Base-by-base conservation (phyloP, 2,113 vertebrate species). In the Larimichthys polyactis region DNA sequence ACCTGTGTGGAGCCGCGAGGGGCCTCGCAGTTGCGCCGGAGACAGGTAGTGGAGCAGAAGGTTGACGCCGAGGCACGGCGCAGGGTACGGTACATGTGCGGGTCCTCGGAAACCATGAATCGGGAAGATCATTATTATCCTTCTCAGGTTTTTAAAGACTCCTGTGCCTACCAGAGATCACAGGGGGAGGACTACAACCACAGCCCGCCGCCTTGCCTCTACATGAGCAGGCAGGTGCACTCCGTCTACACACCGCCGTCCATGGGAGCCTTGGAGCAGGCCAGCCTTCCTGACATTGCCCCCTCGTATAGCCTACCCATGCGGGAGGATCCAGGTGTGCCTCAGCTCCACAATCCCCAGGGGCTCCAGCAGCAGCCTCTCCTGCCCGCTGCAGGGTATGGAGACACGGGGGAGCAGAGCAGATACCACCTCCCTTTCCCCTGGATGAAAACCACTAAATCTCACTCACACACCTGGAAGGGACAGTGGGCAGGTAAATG, bases 381-480 rank as follows among this genome's bases (percentile, higher is more conserved):
- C 40, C 96, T 94, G 63, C 91, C 96, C 16, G 82, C 87, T 0
- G 91, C 95, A 8, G 93, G 94, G 57, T 99, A 96, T 63, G 89
- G 94, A 81, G 96, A 97, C 27, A 82, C 95, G 62, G 82, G 82
- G 4, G 96, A 97, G 3, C 94, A 96, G 72, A 92, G 69, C 90
- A 94, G 96, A 68, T 94, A 92, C 74, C 96, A 96, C 73, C 93
- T 98, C 67, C 98, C 98, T 24, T 99, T 99, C 81, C 97, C 98
- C 4, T 99, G 98, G 98, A 99, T 99, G 98, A 99, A 99, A 93
- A 97, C 96, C 65, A 99, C 97, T 32, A 99, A 99, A 82, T 97
- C 97, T 43, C 98, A 99, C 75, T 89, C 94, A 8, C 95, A 96
- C 88, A 86, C 96, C 64, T 99, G 98, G 98, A 99, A 97, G 89